These are phyloP conservation scores for Manis crassicaudata DNA, from an alignment of 2,797 vertebrate genomes.

Conservation along the genomic window DNA sequence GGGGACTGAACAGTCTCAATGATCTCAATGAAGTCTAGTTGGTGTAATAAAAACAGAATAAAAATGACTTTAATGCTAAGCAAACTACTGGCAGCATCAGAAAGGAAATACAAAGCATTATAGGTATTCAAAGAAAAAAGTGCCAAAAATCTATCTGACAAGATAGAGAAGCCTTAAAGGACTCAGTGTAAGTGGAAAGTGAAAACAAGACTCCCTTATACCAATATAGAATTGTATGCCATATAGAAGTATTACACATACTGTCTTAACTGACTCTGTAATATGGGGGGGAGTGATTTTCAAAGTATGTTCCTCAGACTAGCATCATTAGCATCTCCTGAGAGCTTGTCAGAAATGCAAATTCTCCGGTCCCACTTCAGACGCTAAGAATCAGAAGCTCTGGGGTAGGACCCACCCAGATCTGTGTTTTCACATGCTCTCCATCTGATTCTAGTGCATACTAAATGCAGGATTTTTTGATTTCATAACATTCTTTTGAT, in stretches of 20 bases:
- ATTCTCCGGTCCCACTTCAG: neutral
- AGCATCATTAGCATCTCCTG: neutral
- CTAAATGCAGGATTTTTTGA: neutral
- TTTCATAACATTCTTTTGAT: neutral
- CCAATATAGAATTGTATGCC: neutral
- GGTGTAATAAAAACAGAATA: slow-evolving; percentile 22
- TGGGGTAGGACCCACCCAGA: neutral
- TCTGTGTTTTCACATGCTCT: neutral
- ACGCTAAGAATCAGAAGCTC: neutral
- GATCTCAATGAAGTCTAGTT: slow-evolving; percentile 34
- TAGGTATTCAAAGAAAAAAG: neutral
- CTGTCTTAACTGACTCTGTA: neutral
- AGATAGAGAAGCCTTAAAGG: neutral
- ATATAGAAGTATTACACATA: neutral
- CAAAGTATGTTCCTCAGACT: neutral
- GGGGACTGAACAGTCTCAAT: neutral
- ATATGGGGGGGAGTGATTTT: neutral
- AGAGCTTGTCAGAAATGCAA: neutral
- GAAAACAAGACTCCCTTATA: neutral
- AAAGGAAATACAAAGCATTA: neutral
- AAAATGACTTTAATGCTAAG: slow-evolving; percentile 3
- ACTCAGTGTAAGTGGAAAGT: neutral
- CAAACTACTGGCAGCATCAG: neutral
- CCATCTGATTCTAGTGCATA: neutral
- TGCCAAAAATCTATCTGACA: neutral